phyloP scores from a whole-genome alignment of 2,888 invertebrate genomes.

The Toxonevra muliebris region DNA sequence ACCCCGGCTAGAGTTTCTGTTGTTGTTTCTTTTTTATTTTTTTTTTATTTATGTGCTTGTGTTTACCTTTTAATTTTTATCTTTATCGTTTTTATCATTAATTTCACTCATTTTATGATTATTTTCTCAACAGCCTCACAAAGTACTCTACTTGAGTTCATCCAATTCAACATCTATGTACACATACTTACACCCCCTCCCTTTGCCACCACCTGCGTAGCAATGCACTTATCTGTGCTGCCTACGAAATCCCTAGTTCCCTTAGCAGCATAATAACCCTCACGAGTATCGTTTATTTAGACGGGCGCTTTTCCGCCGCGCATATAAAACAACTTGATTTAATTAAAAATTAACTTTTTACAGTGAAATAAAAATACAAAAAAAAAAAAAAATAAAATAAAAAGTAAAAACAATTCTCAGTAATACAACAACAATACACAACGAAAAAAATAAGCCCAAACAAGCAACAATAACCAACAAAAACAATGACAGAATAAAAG shows the following conservation, averaged over 20 bases:
- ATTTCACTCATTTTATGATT: constrained; percentile 34
- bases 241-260: neutral
- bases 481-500: neutral
- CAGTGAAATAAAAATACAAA: constrained; percentile 7
- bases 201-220: neutral
- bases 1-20: too few species aligned
- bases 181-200: neutral
- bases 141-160: neutral
- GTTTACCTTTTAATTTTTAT: neutral
- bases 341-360: constrained; percentile 45
- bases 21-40: too few species aligned
- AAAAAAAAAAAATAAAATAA: neutral
- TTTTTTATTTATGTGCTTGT: neutral
- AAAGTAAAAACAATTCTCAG: constrained; percentile 14
- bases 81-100: constrained; percentile 29
- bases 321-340: constrained; percentile 41
- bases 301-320: constrained; percentile 31
- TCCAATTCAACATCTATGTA: neutral
- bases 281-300: constrained; percentile 54
- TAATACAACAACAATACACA: too few species aligned
- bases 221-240: too few species aligned
- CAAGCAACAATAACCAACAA: neutral
- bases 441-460: neutral
- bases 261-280: constrained; percentile 36
- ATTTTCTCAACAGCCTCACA: constrained; percentile 13